phyloP scores from a whole-genome alignment of 2,888 invertebrate species.

The Tiliacea aurago region DNA sequence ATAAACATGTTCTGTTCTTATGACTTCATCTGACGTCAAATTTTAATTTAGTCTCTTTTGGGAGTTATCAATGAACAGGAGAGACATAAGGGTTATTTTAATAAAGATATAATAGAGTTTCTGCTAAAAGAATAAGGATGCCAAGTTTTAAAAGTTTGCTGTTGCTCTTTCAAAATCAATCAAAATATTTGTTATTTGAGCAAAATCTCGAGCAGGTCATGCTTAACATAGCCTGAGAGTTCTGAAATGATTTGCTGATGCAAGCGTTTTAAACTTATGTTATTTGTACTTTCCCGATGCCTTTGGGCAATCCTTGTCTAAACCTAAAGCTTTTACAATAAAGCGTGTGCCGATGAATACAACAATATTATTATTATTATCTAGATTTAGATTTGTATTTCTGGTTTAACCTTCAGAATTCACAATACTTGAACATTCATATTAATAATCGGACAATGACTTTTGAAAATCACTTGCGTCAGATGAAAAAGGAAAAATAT shows the following conservation, averaged over 20 bases:
- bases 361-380: neutral
- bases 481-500: neutral
- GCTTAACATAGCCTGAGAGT: neutral
- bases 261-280: constrained; percentile 19
- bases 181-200: constrained; percentile 2
- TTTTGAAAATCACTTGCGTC: neutral
- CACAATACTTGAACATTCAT: neutral
- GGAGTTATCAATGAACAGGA: neutral
- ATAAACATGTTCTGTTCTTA: too few species aligned
- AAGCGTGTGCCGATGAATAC: neutral
- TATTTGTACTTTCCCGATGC: neutral
- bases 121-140: neutral
- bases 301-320: neutral
- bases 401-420: neutral
- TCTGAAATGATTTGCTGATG: constrained; percentile 6
- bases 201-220: neutral
- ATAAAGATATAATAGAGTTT: neutral
- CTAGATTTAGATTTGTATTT: neutral
- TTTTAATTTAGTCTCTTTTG: neutral
- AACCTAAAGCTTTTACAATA: neutral
- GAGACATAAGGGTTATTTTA: neutral
- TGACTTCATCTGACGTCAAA: neutral
- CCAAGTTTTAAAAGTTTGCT: neutral
- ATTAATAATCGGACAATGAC: neutral
- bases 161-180: neutral